Evolutionary conservation across 2,888 invertebrate species (phyloP).

Genomic region (Ophraella communa): DNA sequence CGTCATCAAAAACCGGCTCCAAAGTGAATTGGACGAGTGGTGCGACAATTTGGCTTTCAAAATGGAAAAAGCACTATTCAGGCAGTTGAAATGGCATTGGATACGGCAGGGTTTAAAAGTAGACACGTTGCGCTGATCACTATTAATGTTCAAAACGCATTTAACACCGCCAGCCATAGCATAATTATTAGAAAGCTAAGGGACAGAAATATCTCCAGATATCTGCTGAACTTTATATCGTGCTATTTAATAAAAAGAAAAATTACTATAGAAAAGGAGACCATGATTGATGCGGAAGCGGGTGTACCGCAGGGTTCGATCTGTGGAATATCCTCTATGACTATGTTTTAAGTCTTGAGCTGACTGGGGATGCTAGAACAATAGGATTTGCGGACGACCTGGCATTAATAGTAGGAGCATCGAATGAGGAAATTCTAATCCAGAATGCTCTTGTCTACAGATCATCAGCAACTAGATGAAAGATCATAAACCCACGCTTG

Average conservation of each 20-base stretch:
- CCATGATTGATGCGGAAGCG: not conserved
- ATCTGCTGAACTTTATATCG: not conserved
- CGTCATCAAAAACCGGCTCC: not conserved
- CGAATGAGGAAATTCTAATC: not conserved
- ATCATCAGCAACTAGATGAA: not conserved
- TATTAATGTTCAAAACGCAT: not conserved
- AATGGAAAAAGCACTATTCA: not conserved
- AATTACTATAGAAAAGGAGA: not conserved
- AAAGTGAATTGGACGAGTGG: not conserved
- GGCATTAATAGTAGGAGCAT: not conserved
- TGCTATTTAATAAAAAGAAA: not conserved
- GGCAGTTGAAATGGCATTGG: not conserved
- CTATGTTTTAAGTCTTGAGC: not conserved
- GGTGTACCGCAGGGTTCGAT: conserved; percentile 1
- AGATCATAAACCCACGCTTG: not conserved
- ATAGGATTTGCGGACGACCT: not conserved
- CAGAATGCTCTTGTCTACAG: no score
- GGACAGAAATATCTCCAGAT: not conserved
- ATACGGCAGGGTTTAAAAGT: not conserved
- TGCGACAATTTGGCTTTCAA: not conserved
- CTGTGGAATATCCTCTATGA: not conserved
- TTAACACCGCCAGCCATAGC: not conserved
- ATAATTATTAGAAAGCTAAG: not conserved
- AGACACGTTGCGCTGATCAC: not conserved
- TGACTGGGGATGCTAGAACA: not conserved